Conservation (phyloP, 2,797 vertebrate species). For the Propithecus deckenii region DNA sequence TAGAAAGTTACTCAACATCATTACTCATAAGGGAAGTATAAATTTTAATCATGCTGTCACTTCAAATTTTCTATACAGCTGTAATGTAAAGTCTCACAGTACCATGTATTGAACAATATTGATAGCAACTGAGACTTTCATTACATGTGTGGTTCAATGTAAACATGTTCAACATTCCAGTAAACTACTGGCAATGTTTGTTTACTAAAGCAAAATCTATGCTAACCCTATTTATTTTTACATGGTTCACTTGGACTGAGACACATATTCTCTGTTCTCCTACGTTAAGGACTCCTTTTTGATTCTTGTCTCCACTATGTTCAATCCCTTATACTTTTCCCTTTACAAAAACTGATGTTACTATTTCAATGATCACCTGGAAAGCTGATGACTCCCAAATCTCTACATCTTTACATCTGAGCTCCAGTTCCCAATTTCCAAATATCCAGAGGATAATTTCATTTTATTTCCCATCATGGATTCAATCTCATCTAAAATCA, state of each 20-base stretch:
- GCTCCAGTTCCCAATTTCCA: neutral
- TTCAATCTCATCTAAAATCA: neutral
- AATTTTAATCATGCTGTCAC: no score
- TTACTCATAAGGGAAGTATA: no score
- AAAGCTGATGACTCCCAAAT: neutral
- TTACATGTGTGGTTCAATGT: no score
- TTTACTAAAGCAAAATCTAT: no score
- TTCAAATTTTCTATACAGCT: no score
- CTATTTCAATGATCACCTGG: neutral
- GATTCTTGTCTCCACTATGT: neutral
- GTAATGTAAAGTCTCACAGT: no score
- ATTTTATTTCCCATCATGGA: conserved; percentile 10
- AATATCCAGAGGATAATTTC: neutral
- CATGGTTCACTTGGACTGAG: neutral
- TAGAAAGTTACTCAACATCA: no score
- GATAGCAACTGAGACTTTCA: no score
- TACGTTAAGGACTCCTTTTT: neutral
- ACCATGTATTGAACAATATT: no score
- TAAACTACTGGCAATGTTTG: no score
- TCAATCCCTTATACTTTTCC: neutral
- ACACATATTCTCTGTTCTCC: neutral
- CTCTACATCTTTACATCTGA: neutral
- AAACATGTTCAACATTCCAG: no score
- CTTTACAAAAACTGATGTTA: neutral
- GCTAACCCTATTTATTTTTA: neutral